These are phyloP conservation scores for Heliconius cydno DNA, from an alignment of 2,888 invertebrate genomes.

Conservation along the genomic window DNA sequence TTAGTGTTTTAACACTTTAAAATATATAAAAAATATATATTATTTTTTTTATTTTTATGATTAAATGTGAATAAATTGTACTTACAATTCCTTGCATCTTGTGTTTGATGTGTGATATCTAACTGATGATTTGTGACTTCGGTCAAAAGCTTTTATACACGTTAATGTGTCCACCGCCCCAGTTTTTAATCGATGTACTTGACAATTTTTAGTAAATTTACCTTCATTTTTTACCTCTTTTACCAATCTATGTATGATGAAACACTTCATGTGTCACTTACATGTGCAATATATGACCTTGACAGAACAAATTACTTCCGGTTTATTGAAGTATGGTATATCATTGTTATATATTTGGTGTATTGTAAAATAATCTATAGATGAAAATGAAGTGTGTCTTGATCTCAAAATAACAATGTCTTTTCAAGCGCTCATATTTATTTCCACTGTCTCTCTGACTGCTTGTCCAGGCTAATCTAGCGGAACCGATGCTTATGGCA, in stretches of 20 bases:
- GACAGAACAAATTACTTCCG: not conserved
- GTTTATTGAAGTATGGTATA: not conserved
- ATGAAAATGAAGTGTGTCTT: too few relatives aligned
- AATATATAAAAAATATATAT: too few relatives aligned
- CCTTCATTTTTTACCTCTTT: slow-evolving; percentile 34
- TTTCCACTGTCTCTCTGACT: too few relatives aligned
- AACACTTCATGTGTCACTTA: not conserved
- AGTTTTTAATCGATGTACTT: slow-evolving; percentile 60
- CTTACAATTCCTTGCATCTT: slow-evolving; percentile 68
- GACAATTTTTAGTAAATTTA: slow-evolving; percentile 47
- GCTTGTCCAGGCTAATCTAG: too few relatives aligned
- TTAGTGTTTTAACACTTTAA: too few relatives aligned
- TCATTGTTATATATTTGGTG: not conserved
- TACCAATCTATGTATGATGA: slow-evolving; percentile 20
- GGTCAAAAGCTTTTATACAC: slow-evolving; percentile 63
- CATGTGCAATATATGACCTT: slow-evolving; percentile 4
- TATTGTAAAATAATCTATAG: not conserved
- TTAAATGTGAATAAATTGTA: not conserved
- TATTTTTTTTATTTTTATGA: too few relatives aligned
- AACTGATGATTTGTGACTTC: slow-evolving; percentile 62
- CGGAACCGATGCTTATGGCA: too few relatives aligned
- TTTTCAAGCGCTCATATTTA: too few relatives aligned
- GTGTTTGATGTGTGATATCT: slow-evolving; percentile 54
- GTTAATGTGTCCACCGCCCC: slow-evolving; percentile 57
- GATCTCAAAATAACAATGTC: too few relatives aligned